Conservation (phyloP, 2,888 invertebrate species). For the Laspeyria flexula region DNA sequence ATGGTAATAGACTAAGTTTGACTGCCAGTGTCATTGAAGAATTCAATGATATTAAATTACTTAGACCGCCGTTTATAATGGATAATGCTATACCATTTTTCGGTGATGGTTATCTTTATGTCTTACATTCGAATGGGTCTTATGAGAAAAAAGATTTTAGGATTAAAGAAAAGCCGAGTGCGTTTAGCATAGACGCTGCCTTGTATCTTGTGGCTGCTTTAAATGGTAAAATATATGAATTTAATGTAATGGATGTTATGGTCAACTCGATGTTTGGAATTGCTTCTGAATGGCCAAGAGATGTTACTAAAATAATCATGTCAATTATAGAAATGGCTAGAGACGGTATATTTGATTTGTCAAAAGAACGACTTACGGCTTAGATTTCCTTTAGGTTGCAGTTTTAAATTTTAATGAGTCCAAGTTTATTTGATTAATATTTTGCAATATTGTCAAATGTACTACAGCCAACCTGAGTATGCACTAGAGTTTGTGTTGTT, state of each 20-base stretch:
- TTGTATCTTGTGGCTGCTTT: slow-evolving; percentile 67
- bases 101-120: slow-evolving; percentile 60
- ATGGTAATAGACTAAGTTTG: slow-evolving; percentile 48
- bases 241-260: slow-evolving; percentile 69
- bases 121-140: slow-evolving; percentile 64
- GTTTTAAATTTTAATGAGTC: too few relatives aligned
- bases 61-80: slow-evolving; percentile 72
- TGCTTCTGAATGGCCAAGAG: slow-evolving; percentile 46
- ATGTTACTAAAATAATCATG: slow-evolving; percentile 62
- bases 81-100: slow-evolving; percentile 66
- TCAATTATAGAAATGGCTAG: slow-evolving; percentile 60
- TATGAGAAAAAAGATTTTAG: slow-evolving; percentile 62
- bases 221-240: slow-evolving; percentile 71
- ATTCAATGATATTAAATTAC: slow-evolving; percentile 55
- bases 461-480: too few relatives aligned
- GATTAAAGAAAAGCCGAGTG: slow-evolving; percentile 58
- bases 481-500: too few relatives aligned
- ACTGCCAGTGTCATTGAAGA: slow-evolving; percentile 57
- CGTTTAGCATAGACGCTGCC: slow-evolving; percentile 67
- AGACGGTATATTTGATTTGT: slow-evolving; percentile 47
- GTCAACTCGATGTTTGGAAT: slow-evolving; percentile 65
- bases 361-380: too few relatives aligned
- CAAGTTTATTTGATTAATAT: too few relatives aligned
- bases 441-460: too few relatives aligned
- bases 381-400: too few relatives aligned